These are phyloP conservation scores for Folsomia candida DNA, from an alignment of 2,888 invertebrate genomes.

Conservation along the genomic window DNA sequence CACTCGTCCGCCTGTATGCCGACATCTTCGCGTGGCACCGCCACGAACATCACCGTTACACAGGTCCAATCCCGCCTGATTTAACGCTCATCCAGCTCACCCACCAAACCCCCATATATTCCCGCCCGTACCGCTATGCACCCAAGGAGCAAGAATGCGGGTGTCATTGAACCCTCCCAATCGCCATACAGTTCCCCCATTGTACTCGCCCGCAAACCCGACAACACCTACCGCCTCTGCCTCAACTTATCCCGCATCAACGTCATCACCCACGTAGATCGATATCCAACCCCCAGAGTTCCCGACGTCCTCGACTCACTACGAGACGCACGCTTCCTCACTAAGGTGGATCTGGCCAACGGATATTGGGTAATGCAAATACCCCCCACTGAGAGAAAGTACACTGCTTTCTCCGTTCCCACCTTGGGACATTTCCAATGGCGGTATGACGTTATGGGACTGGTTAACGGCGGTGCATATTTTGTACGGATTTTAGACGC, in stretches of 20 bases:
- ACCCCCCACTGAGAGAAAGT: not conserved
- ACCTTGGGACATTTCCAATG: not conserved
- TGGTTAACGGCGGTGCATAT: not conserved
- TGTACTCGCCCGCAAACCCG: not conserved
- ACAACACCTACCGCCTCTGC: not conserved
- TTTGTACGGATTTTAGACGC: not conserved
- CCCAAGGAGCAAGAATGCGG: not conserved
- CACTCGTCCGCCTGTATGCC: not conserved
- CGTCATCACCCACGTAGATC: not conserved
- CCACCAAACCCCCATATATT: not conserved
- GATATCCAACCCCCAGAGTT: not conserved
- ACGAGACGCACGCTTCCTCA: not conserved
- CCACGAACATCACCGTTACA: not conserved
- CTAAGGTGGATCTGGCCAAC: not conserved
- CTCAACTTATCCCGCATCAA: not conserved
- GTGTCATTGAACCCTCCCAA: not conserved
- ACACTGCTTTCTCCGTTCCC: not conserved
- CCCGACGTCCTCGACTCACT: not conserved
- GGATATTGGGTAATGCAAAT: not conserved
- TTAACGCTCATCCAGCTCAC: not conserved
- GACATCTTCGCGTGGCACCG: not conserved
- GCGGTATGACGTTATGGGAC: not conserved
- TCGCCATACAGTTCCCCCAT: not conserved
- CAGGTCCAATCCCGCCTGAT: not conserved
- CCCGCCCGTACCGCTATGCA: not conserved